phyloP scores from a whole-genome alignment of 2,797 vertebrate species.

The Sciurus vulgaris region DNA sequence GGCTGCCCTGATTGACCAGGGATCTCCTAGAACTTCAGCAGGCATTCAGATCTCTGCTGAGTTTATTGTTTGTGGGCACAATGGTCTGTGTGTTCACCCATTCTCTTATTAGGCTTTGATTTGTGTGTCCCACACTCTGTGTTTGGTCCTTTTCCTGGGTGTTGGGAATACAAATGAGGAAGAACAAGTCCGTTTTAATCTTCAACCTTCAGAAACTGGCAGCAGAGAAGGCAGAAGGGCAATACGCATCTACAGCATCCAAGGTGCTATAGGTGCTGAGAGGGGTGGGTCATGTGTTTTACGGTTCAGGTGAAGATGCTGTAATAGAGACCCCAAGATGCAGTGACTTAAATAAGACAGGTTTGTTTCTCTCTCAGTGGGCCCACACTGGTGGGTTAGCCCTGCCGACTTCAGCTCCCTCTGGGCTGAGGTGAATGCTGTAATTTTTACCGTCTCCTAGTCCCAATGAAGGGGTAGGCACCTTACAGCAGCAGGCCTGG shows the following conservation, averaged over 20 bases:
- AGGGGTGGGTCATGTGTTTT: fast-evolving
- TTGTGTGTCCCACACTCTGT: not conserved
- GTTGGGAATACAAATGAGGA: not conserved
- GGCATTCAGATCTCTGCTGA: too few species aligned
- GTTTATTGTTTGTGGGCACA: not conserved
- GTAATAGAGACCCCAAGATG: not conserved
- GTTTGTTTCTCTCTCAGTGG: not conserved
- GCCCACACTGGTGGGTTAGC: not conserved
- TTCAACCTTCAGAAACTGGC: not conserved
- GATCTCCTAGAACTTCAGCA: not conserved
- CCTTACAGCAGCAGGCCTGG: not conserved
- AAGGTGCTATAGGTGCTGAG: not conserved
- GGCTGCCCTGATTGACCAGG: not conserved
- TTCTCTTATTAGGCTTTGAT: not conserved
- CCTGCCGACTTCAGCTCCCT: not conserved
- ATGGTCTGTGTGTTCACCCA: fast-evolving
- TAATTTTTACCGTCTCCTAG: not conserved
- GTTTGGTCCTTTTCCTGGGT: not conserved
- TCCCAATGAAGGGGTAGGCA: not conserved
- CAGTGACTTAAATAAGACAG: not conserved
- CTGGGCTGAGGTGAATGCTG: not conserved
- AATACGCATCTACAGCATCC: too few species aligned
- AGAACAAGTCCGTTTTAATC: not conserved
- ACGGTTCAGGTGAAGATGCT: not conserved
- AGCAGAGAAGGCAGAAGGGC: not conserved